A percentile compares a stretch with the other conserved stretches of the same genome.
phyloP scores from a whole-genome alignment of 2,113 vertebrate genomes.

The Barnardius zonarius region DNA sequence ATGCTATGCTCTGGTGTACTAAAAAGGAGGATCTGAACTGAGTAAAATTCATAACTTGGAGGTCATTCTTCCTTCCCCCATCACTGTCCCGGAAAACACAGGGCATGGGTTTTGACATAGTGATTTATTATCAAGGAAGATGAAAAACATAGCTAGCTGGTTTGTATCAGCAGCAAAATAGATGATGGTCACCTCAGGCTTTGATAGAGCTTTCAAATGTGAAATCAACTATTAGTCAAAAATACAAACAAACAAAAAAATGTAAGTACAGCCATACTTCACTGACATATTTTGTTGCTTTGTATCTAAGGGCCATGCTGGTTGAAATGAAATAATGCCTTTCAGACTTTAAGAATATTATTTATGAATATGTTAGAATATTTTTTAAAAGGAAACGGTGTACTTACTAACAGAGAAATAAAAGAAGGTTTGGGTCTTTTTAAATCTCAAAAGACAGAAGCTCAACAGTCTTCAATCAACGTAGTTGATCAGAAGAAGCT shows the following conservation, averaged over 20 bases:
- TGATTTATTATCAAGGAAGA: not conserved
- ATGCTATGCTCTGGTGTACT: not conserved
- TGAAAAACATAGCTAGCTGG: not conserved
- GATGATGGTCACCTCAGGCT: not conserved
- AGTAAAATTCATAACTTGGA: not conserved
- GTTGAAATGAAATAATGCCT: not conserved
- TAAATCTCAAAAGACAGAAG: not conserved
- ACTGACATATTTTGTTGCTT: not conserved
- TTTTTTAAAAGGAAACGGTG: not conserved
- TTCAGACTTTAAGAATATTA: not conserved
- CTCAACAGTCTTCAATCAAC: accelerated
- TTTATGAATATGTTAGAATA: not conserved
- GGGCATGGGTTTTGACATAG: not conserved
- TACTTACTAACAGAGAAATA: not conserved
- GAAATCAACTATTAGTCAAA: not conserved
- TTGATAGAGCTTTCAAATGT: not conserved
- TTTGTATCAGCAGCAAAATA: not conserved
- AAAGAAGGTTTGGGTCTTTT: not conserved
- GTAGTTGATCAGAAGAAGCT: not conserved
- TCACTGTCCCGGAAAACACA: not conserved
- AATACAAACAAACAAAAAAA: not conserved
- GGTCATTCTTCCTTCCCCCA: not conserved
- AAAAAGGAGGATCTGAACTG: not conserved
- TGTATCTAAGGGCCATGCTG: accelerated
- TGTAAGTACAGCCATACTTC: not conserved